Percentiles rank a stretch among this genome's conserved stretches.
Evolutionary conservation across 2,113 vertebrate species (phyloP).

Genomic region (Galeopterus variegatus): DNA sequence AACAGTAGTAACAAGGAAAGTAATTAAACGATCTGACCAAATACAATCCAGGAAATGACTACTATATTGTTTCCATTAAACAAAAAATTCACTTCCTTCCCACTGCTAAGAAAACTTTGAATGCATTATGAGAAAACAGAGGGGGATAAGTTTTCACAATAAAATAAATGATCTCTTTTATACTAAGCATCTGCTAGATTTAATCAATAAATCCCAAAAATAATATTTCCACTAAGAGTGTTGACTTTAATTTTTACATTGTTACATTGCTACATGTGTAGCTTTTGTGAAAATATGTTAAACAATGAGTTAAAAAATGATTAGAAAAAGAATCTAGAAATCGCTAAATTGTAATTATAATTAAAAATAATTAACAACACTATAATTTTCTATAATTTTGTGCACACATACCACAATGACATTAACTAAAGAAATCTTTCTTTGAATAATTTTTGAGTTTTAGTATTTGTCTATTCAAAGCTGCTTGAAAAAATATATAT

Average conservation of each 20-base stretch:
- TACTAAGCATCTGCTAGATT: slow-evolving; percentile 31
- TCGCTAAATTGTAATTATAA: slow-evolving; percentile 42
- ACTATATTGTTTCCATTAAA: slow-evolving; percentile 51
- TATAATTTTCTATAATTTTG: background rate
- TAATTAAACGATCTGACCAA: slow-evolving; percentile 41
- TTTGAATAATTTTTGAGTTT: slow-evolving; percentile 14
- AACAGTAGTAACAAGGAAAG: background rate
- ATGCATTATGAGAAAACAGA: slow-evolving; percentile 55
- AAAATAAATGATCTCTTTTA: slow-evolving; percentile 27
- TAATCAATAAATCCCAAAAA: slow-evolving; percentile 60
- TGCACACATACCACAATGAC: background rate
- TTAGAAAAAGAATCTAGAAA: background rate
- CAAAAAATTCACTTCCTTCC: slow-evolving; percentile 35
- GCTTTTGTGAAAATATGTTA: slow-evolving; percentile 49
- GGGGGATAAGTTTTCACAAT: slow-evolving; percentile 6
- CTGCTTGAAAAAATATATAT: background rate
- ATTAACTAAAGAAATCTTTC: slow-evolving; percentile 3
- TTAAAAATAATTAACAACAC: slow-evolving; percentile 39
- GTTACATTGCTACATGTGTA: background rate
- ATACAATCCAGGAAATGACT: slow-evolving; percentile 44
- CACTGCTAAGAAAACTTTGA: slow-evolving; percentile 14
- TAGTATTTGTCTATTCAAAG: slow-evolving; percentile 56
- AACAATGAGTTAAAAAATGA: background rate
- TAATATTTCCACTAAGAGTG: background rate
- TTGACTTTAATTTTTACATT: slow-evolving; percentile 48